phyloP scores from a whole-genome alignment of 2,797 vertebrate genomes.

The Alosa sapidissima region DNA sequence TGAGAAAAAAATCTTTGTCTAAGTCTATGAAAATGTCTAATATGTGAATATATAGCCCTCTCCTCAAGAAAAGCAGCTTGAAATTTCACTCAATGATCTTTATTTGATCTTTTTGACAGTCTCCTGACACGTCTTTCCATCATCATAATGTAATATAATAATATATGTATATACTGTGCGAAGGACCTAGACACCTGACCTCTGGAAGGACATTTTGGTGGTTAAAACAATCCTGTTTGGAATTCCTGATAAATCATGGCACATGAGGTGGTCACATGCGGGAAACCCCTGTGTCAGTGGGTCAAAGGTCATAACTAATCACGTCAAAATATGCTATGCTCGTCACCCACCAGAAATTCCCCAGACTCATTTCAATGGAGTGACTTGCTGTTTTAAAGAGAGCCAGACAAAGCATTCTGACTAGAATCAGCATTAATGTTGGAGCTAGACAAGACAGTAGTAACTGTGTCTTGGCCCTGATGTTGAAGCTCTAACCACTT shows the following conservation, averaged over 20 bases:
- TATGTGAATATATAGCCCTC: too few species aligned
- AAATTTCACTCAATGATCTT: not conserved
- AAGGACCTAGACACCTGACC: not conserved
- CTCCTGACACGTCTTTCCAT: conserved; percentile 26
- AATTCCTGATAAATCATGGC: conserved; percentile 6
- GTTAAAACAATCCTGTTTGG: conserved; percentile 5
- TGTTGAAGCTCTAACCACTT: not conserved
- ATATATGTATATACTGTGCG: not conserved
- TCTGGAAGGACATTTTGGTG: not conserved
- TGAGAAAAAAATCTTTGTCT: too few species aligned
- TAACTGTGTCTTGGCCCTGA: not conserved
- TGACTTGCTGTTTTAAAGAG: not conserved
- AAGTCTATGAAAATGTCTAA: too few species aligned
- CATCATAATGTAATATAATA: not conserved
- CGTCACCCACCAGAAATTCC: not conserved
- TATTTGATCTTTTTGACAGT: conserved; percentile 30
- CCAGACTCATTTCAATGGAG: not conserved
- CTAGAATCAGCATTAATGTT: not conserved
- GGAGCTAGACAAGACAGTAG: too few species aligned
- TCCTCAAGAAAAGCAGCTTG: too few species aligned
- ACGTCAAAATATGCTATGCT: conserved; percentile 33
- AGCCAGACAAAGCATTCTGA: not conserved
- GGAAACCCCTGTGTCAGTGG: conserved; percentile 21
- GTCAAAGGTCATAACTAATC: conserved; percentile 25
- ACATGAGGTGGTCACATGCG: not conserved